Evolutionary conservation across 2,888 invertebrate species (phyloP).

Genomic region (Pecten maximus): DNA sequence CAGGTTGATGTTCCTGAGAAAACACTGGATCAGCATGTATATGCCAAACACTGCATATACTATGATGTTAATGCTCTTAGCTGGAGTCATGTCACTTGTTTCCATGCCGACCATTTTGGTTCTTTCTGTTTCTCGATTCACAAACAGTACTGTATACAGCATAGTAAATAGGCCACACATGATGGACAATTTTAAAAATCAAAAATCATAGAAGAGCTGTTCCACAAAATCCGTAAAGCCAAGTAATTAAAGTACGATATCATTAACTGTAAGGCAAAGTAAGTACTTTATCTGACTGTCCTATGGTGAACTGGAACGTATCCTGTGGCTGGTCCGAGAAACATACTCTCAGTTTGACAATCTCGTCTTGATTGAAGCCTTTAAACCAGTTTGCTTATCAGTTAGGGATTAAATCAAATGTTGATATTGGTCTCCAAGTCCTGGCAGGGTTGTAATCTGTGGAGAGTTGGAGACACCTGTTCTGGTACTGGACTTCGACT

Average conservation of each 20-base stretch:
- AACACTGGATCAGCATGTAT: not conserved
- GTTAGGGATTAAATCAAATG: not conserved
- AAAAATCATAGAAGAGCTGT: no score
- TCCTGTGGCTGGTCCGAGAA: not conserved
- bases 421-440: not conserved
- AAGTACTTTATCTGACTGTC: no score
- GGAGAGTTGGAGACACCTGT: not conserved
- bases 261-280: no score
- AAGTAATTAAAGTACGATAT: no score
- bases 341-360: not conserved
- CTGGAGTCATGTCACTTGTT: not conserved
- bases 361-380: not conserved
- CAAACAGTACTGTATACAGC: not conserved
- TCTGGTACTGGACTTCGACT: not conserved
- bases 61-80: not conserved
- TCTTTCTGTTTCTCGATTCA: slow-evolving; percentile 23
- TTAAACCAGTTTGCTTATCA: not conserved
- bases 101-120: not conserved
- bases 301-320: not conserved
- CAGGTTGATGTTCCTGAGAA: not conserved
- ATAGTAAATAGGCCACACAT: not conserved
- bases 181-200: not conserved
- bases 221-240: no score
- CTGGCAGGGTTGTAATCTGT: not conserved
- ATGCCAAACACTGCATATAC: not conserved